Percentiles rank a stretch among this genome's conserved stretches.
phyloP scores from a whole-genome alignment of 2,888 invertebrate genomes.

The Thecophora atra region DNA sequence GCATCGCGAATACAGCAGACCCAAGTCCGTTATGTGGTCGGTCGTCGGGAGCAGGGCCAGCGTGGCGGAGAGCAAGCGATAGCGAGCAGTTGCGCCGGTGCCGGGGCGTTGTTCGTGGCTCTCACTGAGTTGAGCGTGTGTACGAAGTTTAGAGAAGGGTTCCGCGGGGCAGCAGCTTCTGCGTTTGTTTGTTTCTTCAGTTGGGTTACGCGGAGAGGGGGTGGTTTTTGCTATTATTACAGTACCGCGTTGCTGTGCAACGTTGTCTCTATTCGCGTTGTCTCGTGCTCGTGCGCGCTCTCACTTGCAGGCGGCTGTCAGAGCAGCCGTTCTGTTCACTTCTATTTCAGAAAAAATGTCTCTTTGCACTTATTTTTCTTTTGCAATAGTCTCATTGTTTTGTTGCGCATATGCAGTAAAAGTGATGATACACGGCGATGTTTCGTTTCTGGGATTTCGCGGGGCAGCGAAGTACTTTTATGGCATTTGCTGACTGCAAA shows the following conservation, averaged over 20 bases:
- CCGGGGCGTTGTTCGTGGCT: constrained; percentile 45
- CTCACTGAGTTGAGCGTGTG: constrained; percentile 14
- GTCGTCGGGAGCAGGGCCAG: constrained; percentile 31
- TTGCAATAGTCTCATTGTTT: constrained; percentile 20
- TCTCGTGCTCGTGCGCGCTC: constrained; percentile 32
- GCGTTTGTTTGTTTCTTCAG: neutral
- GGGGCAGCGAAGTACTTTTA: no score
- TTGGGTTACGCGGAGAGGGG: constrained; percentile 43
- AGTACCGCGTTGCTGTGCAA: no score
- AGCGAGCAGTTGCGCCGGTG: constrained; percentile 46
- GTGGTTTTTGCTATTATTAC: constrained; percentile 33
- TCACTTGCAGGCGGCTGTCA: constrained; percentile 16
- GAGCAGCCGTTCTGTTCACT: constrained; percentile 14
- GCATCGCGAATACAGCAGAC: constrained; percentile 46
- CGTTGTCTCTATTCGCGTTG: constrained; percentile 15
- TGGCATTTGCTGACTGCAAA: neutral
- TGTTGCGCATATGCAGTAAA: constrained; percentile 36
- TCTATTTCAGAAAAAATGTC: constrained; percentile 29
- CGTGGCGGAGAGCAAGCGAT: constrained; percentile 46
- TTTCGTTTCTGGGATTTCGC: neutral
- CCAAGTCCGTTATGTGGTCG: constrained; percentile 39
- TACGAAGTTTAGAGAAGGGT: constrained; percentile 1
- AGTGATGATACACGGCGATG: neutral
- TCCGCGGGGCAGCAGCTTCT: neutral
- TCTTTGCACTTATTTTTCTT: constrained; percentile 15